Evolutionary conservation across 2,797 vertebrate genomes (phyloP).

Genomic region (Tympanoctomys barrerae): DNA sequence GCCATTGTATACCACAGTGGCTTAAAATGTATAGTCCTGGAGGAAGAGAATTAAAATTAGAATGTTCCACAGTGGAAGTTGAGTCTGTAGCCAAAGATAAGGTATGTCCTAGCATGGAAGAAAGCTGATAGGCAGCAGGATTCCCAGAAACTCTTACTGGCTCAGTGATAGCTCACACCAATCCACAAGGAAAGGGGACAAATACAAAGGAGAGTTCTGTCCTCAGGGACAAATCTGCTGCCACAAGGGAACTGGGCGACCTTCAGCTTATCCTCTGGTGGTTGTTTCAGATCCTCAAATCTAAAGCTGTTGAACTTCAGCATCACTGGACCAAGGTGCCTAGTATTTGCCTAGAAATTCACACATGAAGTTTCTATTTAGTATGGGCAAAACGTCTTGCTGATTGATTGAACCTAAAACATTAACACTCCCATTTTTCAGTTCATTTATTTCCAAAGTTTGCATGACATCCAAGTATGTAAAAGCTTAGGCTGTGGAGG

Average conservation of each 20-base stretch:
- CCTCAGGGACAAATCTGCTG: not conserved
- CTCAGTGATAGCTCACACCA: not conserved
- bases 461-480: not conserved
- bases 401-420: not conserved
- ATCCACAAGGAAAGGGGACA: not conserved
- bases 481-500: not conserved
- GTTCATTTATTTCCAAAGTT: constrained; percentile 1
- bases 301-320: constrained; percentile 34
- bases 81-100: not conserved
- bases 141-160: not conserved
- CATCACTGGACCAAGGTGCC: not conserved
- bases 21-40: constrained; percentile 1
- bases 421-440: constrained; percentile 18
- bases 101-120: not conserved
- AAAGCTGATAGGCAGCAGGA: not conserved
- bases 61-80: not conserved
- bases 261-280: not conserved
- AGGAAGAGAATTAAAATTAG: not conserved
- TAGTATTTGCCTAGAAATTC: not conserved
- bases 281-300: constrained; percentile 34
- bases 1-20: not conserved
- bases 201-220: not conserved
- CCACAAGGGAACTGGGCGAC: not conserved
- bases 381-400: not conserved
- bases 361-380: not conserved